Evolutionary conservation across 2,888 invertebrate genomes (phyloP).

Genomic region (Synergus japonicus): DNA sequence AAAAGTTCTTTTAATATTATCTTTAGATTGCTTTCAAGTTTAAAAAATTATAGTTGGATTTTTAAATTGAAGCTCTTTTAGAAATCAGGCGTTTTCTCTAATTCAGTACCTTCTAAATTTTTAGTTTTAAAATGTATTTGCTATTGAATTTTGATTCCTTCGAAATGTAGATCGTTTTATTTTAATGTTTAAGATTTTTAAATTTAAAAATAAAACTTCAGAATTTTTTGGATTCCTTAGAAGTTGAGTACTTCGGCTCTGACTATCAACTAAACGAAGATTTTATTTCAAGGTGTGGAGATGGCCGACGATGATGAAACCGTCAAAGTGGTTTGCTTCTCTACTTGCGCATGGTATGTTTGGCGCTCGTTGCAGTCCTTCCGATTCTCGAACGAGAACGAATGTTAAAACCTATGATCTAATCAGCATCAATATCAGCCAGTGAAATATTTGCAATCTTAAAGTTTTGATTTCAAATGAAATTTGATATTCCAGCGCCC

Average conservation of each 20-base stretch:
- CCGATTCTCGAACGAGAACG: not conserved
- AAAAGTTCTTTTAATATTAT: not conserved
- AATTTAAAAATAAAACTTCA: no score
- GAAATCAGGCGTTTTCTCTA: no score
- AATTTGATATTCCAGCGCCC: no score
- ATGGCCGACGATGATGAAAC: conserved; percentile 19
- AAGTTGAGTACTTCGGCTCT: not conserved
- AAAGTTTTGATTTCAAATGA: no score
- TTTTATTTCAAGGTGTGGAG: conserved; percentile 20
- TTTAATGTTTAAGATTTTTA: not conserved
- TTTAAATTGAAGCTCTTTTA: no score
- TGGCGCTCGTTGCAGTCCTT: conserved; percentile 3
- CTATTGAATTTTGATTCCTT: no score
- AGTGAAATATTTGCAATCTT: no score
- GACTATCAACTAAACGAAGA: conserved; percentile 19
- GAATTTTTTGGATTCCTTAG: not conserved
- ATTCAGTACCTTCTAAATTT: no score
- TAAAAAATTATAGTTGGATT: no score
- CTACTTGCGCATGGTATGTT: conserved; percentile 20
- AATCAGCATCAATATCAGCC: no score
- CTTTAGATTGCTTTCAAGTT: no score
- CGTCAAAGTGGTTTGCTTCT: conserved; percentile 10
- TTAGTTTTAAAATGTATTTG: no score
- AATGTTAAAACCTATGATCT: not conserved
- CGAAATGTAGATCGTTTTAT: not conserved